Conservation (phyloP, 2,888 invertebrate genomes). For the Allacma fusca region DNA sequence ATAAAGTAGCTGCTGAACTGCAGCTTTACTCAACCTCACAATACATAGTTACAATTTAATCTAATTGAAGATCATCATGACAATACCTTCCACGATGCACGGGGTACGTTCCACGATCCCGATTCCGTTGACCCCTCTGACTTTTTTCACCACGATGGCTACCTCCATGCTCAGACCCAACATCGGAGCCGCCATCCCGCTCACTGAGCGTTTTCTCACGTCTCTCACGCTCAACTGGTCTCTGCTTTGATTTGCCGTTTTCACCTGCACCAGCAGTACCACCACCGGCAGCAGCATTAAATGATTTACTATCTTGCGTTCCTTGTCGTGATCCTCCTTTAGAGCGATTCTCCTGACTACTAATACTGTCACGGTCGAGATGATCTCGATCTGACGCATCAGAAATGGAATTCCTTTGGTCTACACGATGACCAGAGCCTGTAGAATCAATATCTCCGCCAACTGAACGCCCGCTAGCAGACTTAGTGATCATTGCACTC, state of each 20-base stretch:
- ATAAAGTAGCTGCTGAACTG: too few species aligned
- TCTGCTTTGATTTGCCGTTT: conserved; percentile 18
- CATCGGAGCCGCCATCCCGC: conserved; percentile 39
- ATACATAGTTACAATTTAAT: too few species aligned
- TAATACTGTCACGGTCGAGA: conserved; percentile 38
- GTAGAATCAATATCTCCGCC: background rate
- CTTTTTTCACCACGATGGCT: conserved; percentile 29
- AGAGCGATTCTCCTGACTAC: conserved; percentile 38
- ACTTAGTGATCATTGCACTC: conserved; percentile 36
- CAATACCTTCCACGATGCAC: conserved; percentile 44
- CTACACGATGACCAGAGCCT: background rate
- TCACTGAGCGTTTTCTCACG: conserved; percentile 39
- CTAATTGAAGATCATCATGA: too few species aligned
- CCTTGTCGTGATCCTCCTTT: conserved; percentile 35
- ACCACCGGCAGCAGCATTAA: conserved; percentile 1
- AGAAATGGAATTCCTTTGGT: conserved; percentile 26
- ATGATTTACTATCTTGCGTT: conserved; percentile 20
- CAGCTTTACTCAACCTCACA: too few species aligned
- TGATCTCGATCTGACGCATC: conserved; percentile 41
- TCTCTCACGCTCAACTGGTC: conserved; percentile 28
- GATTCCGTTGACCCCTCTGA: conserved; percentile 33
- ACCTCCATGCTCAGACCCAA: conserved; percentile 36
- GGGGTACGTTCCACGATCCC: conserved; percentile 53
- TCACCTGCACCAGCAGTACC: background rate
- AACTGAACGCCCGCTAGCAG: conserved; percentile 28